phyloP scores from a whole-genome alignment of 2,888 invertebrate species.

The Eilema caniola region DNA sequence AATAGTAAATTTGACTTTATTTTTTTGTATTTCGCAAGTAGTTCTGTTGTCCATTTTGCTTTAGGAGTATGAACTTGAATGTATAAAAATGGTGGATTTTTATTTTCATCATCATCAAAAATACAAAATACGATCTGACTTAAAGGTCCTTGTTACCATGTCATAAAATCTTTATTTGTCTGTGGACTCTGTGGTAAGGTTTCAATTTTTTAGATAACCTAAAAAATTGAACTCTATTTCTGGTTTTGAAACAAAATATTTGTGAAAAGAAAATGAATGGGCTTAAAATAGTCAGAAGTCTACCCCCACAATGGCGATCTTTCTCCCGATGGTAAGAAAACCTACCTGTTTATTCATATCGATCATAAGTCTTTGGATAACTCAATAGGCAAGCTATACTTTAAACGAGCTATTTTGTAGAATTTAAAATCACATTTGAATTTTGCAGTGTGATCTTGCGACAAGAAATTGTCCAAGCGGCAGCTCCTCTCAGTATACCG shows the following conservation, averaged over 20 bases:
- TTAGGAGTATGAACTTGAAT: too few relatives aligned
- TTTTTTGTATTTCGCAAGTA: too few relatives aligned
- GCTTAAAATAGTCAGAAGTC: conserved; percentile 61
- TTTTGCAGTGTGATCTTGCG: conserved; percentile 67
- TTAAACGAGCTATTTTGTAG: background rate
- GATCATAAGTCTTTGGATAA: background rate
- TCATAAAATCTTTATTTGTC: background rate
- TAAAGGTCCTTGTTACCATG: too few relatives aligned
- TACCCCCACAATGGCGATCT: conserved; percentile 71
- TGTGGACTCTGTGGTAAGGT: background rate
- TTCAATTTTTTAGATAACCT: conserved; percentile 5
- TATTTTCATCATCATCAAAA: too few relatives aligned
- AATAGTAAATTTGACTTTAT: too few relatives aligned
- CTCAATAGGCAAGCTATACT: background rate
- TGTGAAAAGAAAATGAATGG: conserved; percentile 61
- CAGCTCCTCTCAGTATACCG: conserved; percentile 89
- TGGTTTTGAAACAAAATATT: background rate
- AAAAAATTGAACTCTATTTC: background rate
- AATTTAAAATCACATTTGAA: background rate
- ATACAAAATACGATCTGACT: too few relatives aligned
- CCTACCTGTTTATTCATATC: background rate
- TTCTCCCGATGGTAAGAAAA: conserved; percentile 73
- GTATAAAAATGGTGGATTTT: too few relatives aligned
- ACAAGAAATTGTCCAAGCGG: conserved; percentile 78
- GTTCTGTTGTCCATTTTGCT: too few relatives aligned